These are phyloP conservation scores for Haliclona indistincta DNA, from an alignment of 37 sponge, comb jelly and placozoan species.

Conservation along the genomic window DNA sequence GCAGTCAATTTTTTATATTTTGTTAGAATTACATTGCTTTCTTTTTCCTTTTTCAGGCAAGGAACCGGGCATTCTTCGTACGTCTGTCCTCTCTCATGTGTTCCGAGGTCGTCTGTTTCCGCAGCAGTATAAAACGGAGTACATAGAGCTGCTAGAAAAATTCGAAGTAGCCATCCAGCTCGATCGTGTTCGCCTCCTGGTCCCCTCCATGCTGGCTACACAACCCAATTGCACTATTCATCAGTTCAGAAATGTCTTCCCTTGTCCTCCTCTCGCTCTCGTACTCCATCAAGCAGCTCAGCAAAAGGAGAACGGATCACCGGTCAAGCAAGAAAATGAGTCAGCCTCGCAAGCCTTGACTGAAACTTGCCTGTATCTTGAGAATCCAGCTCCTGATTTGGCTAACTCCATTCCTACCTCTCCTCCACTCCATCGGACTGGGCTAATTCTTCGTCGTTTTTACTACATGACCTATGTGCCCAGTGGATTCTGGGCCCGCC, in stretches of 20 bases:
- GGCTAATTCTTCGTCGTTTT: conserved; percentile 75
- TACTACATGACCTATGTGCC: conserved; percentile 94
- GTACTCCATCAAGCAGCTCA: conserved; percentile 14
- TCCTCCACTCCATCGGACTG: conserved; percentile 43
- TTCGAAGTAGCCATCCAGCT: conserved; percentile 89
- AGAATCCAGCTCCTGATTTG: neutral
- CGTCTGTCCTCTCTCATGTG: conserved; percentile 72
- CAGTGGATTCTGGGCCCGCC: conserved; percentile 92
- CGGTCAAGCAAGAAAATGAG: neutral
- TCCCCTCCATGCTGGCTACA: conserved; percentile 82
- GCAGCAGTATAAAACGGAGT: conserved; percentile 70
- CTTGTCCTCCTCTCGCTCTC: conserved; percentile 50
- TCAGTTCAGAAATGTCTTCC: conserved; percentile 66
- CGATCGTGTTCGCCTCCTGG: conserved; percentile 64
- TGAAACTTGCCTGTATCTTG: conserved; percentile 55
- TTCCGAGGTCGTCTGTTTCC: conserved; percentile 85
- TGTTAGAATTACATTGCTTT: no score
- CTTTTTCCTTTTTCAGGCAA: conserved; percentile 42
- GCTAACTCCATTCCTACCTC: neutral
- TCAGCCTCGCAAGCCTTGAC: conserved; percentile 8
- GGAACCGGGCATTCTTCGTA: conserved; percentile 77
- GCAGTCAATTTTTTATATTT: no score
- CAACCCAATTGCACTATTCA: conserved; percentile 69
- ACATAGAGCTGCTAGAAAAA: conserved; percentile 81
- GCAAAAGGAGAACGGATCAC: neutral